Conservation (phyloP, 2,113 vertebrate genomes). For the Sigmodon hispidus region DNA sequence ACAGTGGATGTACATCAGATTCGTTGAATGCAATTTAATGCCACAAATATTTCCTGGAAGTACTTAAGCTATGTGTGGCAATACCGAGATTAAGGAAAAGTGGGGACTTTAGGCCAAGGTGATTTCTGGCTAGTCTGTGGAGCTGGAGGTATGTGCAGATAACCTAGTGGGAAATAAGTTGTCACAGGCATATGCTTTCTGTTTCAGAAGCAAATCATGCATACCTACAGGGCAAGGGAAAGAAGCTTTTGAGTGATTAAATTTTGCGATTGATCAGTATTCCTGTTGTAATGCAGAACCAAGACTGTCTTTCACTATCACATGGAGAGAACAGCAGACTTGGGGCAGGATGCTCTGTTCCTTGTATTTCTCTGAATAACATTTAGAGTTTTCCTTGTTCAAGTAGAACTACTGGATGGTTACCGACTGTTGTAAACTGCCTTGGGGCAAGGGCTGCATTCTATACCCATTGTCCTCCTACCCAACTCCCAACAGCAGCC, state of each 20-base stretch:
- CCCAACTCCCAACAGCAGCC: neutral
- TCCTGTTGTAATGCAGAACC: constrained; percentile 14
- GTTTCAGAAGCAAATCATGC: neutral
- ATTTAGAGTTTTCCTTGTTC: constrained; percentile 4
- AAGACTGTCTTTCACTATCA: neutral
- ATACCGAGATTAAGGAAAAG: neutral
- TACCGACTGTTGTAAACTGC: neutral
- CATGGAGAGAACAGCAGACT: neutral
- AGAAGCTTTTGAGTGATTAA: neutral
- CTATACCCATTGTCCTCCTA: too few relatives aligned
- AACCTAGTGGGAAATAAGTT: neutral
- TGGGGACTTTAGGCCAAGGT: neutral
- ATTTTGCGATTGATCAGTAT: neutral
- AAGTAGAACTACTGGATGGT: neutral
- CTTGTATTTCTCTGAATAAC: constrained; percentile 16
- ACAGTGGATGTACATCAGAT: neutral
- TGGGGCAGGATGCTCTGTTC: neutral
- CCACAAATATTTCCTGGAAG: neutral
- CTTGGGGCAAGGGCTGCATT: neutral
- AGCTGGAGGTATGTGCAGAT: neutral
- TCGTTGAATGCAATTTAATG: neutral
- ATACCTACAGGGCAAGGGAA: neutral
- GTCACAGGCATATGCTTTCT: neutral
- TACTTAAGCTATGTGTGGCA: neutral
- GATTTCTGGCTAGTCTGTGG: neutral